These are phyloP conservation scores for Notarius lentiginosus DNA, from an alignment of 2,113 vertebrate genomes.

Conservation along the genomic window DNA sequence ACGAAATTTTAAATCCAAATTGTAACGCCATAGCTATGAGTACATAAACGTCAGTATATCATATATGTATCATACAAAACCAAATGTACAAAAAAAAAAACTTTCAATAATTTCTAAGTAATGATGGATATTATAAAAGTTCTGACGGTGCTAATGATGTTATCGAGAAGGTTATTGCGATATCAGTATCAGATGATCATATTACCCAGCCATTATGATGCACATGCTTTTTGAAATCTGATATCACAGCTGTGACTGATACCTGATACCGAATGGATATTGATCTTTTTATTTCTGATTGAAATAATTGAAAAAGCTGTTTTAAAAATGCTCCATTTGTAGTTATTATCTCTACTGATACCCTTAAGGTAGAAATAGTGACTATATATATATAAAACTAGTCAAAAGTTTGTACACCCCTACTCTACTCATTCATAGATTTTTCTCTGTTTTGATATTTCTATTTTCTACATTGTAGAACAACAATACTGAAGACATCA, in stretches of 20 bases:
- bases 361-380: background rate
- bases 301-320: background rate
- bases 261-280: background rate
- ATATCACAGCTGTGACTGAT: background rate
- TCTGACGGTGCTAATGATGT: background rate
- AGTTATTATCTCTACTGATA: background rate
- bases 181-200: background rate
- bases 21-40: background rate
- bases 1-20: too few species aligned
- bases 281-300: background rate
- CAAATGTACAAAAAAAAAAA: background rate
- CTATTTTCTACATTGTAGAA: too few species aligned
- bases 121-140: background rate
- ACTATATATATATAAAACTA: background rate
- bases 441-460: too few species aligned
- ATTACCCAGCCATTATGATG: background rate
- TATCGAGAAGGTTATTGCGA: background rate
- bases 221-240: background rate
- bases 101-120: background rate
- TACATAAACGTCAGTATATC: background rate
- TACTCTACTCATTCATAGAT: too few species aligned
- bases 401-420: too few species aligned
- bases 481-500: too few species aligned
- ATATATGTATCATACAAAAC: background rate
- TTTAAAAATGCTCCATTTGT: background rate